Base-by-base conservation (phyloP, 23 tunicate species). In the Clavelina lepadiformis region DNA sequence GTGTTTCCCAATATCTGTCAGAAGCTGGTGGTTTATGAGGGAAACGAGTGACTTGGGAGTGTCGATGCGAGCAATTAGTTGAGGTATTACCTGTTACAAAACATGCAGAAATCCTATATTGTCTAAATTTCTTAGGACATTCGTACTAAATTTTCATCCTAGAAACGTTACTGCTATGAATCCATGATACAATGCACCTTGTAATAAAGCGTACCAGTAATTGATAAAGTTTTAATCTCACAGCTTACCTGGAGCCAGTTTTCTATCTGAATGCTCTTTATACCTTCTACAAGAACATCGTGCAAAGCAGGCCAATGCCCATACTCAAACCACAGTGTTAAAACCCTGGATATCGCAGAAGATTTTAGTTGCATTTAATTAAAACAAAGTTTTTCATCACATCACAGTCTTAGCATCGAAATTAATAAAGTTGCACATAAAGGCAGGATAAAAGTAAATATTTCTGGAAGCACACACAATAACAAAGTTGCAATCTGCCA, bases 241-340 rank as follows among this genome's bases (percentile, higher is more conserved):
- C n/a, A n/a, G n/a, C n/a, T n/a, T n/a, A 88, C 96, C 82, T 88
- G 97, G 26, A 89, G 57, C 97, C 97, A 89, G 71, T 89, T 77
- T 74, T 89, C 97, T 34, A 89, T 89, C 50, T 89, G 65, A 45
- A 89, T 81, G 22, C 67, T 89, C 58, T 81, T 81, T 28, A 89
- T 70, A 56, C 88, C 97, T 49, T 89, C 89, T 32, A 75, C 78
- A 31, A 89, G 61, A 46, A 69, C 82, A 36, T 81, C 75, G 46
- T 75, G 49, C 11, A 89, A 28, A n/a, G 35, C 26, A 19, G 71
- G 50, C 31, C 38, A 58, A 58, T 81, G 74, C 23, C 97, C 97
- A 33, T 89, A 81, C 19, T 89, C 97, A 63, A 89, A 89, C 97
- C 97, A 89, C 51, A 89, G 31, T 7, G 88, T 68, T 20, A 89